These are phyloP conservation scores for Bolborhynchus lineola DNA, from an alignment of 2,113 vertebrate species.

Conservation along the genomic window DNA sequence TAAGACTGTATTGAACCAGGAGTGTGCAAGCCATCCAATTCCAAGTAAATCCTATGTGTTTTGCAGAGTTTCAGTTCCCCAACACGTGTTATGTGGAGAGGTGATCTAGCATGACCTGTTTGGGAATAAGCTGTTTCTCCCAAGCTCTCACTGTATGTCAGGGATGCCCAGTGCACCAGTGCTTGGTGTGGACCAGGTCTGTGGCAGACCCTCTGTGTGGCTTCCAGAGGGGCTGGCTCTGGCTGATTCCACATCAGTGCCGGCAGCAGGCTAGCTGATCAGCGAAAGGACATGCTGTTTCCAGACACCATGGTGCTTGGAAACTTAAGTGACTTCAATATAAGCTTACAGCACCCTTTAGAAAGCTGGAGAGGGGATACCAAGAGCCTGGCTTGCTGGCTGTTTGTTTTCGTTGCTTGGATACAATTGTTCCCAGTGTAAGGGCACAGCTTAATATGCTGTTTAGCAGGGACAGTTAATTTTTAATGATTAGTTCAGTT, in stretches of 20 bases:
- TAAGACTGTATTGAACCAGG: background rate
- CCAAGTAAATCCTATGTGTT: background rate
- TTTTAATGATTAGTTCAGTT: background rate
- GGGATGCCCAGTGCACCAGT: rapidly evolving
- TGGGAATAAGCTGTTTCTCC: background rate
- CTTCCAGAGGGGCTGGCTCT: rapidly evolving
- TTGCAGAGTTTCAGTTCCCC: background rate
- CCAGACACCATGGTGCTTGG: background rate
- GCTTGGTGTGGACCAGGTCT: rapidly evolving
- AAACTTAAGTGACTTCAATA: background rate
- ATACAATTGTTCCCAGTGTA: background rate
- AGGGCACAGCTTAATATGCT: background rate
- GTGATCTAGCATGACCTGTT: background rate
- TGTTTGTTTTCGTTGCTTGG: conserved; percentile 16
- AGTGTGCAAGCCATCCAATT: rapidly evolving
- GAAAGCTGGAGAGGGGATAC: background rate
- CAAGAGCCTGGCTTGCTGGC: background rate
- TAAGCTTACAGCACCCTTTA: background rate
- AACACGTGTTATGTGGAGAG: background rate
- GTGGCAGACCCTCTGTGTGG: rapidly evolving
- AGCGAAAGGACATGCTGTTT: background rate
- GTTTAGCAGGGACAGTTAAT: background rate
- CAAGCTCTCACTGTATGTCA: background rate
- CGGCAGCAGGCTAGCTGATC: background rate
- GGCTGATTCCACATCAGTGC: background rate